These are phyloP conservation scores for Hippopotamyrus pictus DNA, from an alignment of 2,797 vertebrate species.

Conservation along the genomic window DNA sequence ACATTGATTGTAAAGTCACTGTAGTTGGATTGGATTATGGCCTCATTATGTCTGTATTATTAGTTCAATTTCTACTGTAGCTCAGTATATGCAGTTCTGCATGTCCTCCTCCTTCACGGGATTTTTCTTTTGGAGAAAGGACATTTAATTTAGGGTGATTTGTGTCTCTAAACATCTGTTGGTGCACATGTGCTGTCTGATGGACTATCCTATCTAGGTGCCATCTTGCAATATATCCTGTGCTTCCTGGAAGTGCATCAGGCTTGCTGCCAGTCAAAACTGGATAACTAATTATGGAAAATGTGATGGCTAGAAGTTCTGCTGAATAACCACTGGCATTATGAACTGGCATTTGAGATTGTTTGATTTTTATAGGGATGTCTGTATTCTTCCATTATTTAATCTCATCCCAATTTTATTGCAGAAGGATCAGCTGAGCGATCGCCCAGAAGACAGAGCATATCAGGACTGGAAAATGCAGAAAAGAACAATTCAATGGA, in stretches of 20 bases:
- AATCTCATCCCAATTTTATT: conserved; percentile 11
- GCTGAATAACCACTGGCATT: background rate
- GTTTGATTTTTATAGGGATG: background rate
- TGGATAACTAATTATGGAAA: background rate
- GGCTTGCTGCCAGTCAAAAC: background rate
- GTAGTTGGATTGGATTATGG: background rate
- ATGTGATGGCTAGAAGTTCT: background rate
- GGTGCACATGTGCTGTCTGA: background rate
- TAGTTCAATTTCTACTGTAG: background rate
- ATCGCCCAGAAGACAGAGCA: conserved; percentile 88
- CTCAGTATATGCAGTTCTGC: background rate
- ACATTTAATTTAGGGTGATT: background rate
- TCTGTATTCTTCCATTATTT: background rate
- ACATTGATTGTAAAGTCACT: background rate
- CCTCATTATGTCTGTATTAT: background rate
- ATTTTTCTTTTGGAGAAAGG: background rate
- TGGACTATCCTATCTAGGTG: background rate
- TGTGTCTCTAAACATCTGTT: background rate
- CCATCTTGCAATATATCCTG: background rate
- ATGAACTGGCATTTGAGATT: background rate
- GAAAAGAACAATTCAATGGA: conserved; percentile 80
- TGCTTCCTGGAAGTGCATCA: background rate
- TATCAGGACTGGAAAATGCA: conserved; percentile 82
- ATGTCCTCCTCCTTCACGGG: background rate
- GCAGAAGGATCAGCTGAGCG: conserved; percentile 82